A percentile compares a stretch with the other conserved stretches of the same genome.
phyloP scores from a whole-genome alignment of 2,888 invertebrate species.

The Brenthis ino region DNA sequence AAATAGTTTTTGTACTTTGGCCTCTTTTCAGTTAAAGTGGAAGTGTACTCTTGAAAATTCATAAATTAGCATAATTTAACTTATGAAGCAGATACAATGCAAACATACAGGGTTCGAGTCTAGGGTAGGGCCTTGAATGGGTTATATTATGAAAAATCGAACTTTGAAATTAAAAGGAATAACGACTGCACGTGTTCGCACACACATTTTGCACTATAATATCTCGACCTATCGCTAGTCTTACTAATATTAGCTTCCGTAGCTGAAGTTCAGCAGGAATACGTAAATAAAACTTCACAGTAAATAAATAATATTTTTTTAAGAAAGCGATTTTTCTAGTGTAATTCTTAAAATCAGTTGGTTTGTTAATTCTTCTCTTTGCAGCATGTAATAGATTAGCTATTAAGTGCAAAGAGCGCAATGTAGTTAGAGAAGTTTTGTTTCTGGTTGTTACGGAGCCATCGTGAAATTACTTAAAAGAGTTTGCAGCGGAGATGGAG shows the following conservation, averaged over 20 bases:
- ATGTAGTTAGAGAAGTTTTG: slow-evolving; percentile 28
- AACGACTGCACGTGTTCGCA: too few relatives aligned
- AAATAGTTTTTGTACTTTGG: slow-evolving; percentile 43
- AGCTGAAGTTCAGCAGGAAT: too few relatives aligned
- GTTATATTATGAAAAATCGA: too few relatives aligned
- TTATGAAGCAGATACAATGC: slow-evolving; percentile 20
- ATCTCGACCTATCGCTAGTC: too few relatives aligned
- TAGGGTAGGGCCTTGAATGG: too few relatives aligned
- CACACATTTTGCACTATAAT: too few relatives aligned
- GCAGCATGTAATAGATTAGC: slow-evolving; percentile 11
- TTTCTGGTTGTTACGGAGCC: slow-evolving; percentile 29
- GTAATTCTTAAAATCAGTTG: slow-evolving; percentile 4
- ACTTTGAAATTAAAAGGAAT: too few relatives aligned
- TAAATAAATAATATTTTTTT: neutral
- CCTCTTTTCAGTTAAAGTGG: slow-evolving; percentile 32
- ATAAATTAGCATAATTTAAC: slow-evolving; percentile 21
- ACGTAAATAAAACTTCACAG: neutral
- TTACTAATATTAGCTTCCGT: too few relatives aligned
- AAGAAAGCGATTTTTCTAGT: neutral
- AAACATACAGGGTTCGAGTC: neutral
- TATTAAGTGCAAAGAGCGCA: slow-evolving; percentile 20
- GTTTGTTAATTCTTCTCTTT: slow-evolving; percentile 6
- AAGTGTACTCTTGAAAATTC: slow-evolving; percentile 33
- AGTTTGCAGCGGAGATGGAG: slow-evolving; percentile 35
- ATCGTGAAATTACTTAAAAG: slow-evolving; percentile 26